phyloP scores from a whole-genome alignment of 2,888 invertebrate genomes.

The Leptothorax acervorum region DNA sequence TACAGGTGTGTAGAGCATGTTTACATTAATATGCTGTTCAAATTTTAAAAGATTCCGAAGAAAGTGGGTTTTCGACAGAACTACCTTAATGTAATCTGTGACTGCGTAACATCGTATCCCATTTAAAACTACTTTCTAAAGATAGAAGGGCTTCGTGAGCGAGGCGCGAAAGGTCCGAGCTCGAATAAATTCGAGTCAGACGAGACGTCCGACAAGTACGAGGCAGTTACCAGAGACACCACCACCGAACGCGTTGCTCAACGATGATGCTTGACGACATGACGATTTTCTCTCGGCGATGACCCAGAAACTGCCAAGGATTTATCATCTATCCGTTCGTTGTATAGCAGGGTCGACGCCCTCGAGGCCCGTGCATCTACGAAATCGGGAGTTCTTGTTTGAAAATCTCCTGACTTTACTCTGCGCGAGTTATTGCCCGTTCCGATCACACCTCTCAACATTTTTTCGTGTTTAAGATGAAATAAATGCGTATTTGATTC shows the following conservation, averaged over 20 bases:
- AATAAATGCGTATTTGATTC: background rate
- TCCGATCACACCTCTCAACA: background rate
- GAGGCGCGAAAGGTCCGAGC: background rate
- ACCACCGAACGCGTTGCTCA: background rate
- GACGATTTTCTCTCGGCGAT: constrained; percentile 27
- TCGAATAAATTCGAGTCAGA: background rate
- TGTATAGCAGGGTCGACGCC: constrained; percentile 30
- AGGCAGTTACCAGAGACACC: background rate
- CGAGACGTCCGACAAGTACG: background rate
- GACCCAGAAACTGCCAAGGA: constrained; percentile 24
- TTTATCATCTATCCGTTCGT: constrained; percentile 29
- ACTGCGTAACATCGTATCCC: background rate
- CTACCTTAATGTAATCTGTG: background rate
- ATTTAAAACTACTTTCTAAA: constrained; percentile 21
- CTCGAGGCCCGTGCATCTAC: constrained; percentile 22
- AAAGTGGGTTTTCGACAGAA: no score
- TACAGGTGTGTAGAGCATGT: no score
- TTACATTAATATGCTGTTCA: no score
- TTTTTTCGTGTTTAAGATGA: background rate
- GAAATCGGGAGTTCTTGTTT: background rate
- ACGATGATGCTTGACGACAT: constrained; percentile 3
- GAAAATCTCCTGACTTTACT: background rate
- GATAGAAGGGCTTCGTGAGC: background rate
- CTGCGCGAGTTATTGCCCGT: background rate
- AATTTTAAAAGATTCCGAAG: no score